Evolutionary conservation across 2,888 invertebrate species (phyloP).

Genomic region (Pyrrhia umbra): DNA sequence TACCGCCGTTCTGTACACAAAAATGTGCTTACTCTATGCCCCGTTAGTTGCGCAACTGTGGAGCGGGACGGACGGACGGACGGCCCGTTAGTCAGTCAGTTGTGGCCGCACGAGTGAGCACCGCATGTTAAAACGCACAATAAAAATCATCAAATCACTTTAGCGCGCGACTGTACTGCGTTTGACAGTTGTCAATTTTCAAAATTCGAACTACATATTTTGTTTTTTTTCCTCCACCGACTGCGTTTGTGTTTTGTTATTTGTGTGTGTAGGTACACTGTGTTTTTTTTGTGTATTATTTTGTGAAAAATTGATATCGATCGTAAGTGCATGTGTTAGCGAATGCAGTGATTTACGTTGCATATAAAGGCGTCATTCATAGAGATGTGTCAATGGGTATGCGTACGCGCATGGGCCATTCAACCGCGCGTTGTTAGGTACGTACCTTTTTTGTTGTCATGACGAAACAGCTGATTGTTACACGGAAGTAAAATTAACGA

Average conservation of each 20-base stretch:
- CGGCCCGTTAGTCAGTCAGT: slow-evolving; percentile 81
- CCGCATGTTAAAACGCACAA: slow-evolving; percentile 71
- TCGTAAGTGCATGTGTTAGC: slow-evolving; percentile 48
- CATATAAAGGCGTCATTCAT: slow-evolving; percentile 74
- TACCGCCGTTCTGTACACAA: slow-evolving; percentile 76
- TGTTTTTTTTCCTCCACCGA: not conserved
- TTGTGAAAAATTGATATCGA: slow-evolving; percentile 30
- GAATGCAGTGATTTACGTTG: slow-evolving; percentile 63
- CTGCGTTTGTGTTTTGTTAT: slow-evolving; percentile 12
- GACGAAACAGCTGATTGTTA: slow-evolving; percentile 71
- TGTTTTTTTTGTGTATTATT: slow-evolving; percentile 19
- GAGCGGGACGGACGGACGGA: slow-evolving; percentile 80
- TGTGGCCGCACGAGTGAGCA: slow-evolving; percentile 78
- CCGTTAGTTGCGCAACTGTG: slow-evolving; percentile 88
- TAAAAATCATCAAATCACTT: slow-evolving; percentile 66
- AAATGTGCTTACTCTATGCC: slow-evolving; percentile 84
- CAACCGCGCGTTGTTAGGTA: slow-evolving; percentile 81
- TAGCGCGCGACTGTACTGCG: slow-evolving; percentile 66
- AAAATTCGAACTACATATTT: slow-evolving; percentile 13
- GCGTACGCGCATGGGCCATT: slow-evolving; percentile 80
- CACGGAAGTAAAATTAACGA: slow-evolving; percentile 47
- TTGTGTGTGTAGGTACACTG: slow-evolving; percentile 16
- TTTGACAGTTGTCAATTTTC: slow-evolving; percentile 65
- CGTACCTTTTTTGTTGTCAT: slow-evolving; percentile 66
- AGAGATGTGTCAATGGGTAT: slow-evolving; percentile 87